Evolutionary conservation across 2,797 vertebrate species (phyloP), one percentile per base, ranked within the genome.

Genomic region (Syngnathus rostellatus): DNA sequence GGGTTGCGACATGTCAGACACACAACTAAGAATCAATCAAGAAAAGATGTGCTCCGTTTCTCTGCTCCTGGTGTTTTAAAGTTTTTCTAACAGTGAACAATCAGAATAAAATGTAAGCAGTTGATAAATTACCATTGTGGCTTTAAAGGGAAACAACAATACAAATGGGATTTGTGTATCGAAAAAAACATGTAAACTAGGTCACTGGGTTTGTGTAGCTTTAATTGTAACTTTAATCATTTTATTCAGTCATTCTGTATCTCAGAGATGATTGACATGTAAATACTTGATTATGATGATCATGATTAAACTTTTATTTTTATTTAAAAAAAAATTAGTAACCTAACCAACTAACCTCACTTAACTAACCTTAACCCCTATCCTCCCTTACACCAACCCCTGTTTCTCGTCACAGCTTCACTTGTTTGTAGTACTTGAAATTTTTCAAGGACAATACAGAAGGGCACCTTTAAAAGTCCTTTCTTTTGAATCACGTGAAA

Each of bases 401-500:
- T 84, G 83, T 84, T 83, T 85, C 68, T 74, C 62, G 65, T 80
- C 70, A 64, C 68, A 83, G 78, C 77, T 71, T 76, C 50, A 77
- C 78, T 85, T 82, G 77, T 81, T 84, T 75, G 76, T 81, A 72
- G 83, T 64, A 50, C 62, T 60, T 62, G 60, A 43, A 45, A 45
- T 83, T 83, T 80, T 74, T 87, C 82, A 86, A 87, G 81, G 84
- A 78, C 72, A 83, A 75, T 70, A 62, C 51, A 66, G 67, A 85
- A 81, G 74, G 83, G 74, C 82, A 83, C 81, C 82, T 86, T 82
- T 82, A 81, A 84, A 83, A 81, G 76, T 86, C 69, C 67, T 72
- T 21, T 31, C 31, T 31, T 51, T 78, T 63, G 83, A 80, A 54
- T 67, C 55, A 23, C 51, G 75, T 65, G 72, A 84, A 78, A 75